Conservation (phyloP, 2,888 invertebrate species). For the Capitulum mitella region DNA sequence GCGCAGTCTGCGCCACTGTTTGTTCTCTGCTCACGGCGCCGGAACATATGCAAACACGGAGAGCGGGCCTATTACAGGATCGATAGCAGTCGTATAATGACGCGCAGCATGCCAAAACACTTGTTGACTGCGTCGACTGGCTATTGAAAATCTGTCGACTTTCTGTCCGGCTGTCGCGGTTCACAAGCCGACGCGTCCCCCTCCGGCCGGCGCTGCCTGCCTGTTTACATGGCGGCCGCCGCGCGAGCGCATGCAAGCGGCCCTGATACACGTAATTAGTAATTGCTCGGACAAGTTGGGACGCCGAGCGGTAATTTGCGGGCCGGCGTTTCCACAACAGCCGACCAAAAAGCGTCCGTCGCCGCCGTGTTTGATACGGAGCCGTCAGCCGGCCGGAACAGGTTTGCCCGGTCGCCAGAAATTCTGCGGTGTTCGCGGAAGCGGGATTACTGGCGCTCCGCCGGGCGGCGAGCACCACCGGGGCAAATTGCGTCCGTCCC, state of each 20-base stretch:
- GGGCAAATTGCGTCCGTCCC: not conserved
- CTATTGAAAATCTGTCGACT: not conserved
- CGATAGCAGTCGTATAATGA: constrained; percentile 13
- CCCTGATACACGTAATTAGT: not conserved
- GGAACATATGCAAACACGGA: constrained; percentile 18
- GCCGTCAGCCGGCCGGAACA: not conserved
- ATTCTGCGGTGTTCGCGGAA: too few species aligned
- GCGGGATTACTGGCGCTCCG: not conserved
- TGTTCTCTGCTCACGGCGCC: not conserved
- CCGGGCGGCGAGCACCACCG: not conserved
- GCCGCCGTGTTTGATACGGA: too few species aligned
- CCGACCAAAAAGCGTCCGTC: too few species aligned
- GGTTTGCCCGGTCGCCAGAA: too few species aligned
- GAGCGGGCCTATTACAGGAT: not conserved
- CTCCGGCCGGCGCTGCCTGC: not conserved
- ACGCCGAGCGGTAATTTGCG: not conserved
- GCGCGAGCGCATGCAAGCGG: not conserved
- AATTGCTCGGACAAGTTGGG: not conserved
- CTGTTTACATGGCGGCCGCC: not conserved
- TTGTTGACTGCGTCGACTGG: not conserved
- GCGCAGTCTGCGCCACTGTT: too few species aligned
- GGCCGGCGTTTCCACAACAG: not conserved
- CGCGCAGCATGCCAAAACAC: constrained; percentile 2
- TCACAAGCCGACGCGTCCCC: not conserved
- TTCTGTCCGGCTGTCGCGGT: not conserved